Percentiles rank a stretch among this genome's conserved stretches.
phyloP scores from a whole-genome alignment of 2,888 invertebrate genomes.

The Melinaea menophilus region DNA sequence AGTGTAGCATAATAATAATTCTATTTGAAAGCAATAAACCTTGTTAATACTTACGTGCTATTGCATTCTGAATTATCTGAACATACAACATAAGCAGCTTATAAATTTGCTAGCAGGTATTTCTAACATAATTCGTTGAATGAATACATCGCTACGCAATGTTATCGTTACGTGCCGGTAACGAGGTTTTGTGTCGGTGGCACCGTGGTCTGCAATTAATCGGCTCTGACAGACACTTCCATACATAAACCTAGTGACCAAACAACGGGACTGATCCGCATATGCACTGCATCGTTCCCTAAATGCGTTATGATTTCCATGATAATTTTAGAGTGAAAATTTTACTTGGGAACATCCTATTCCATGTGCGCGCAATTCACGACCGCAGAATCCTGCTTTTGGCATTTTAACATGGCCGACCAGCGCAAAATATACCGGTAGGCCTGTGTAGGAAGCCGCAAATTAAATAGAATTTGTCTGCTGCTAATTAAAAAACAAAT shows the following conservation, averaged over 20 bases:
- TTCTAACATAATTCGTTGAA: constrained; percentile 27
- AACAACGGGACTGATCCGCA: constrained; percentile 44
- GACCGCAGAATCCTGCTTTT: constrained; percentile 64
- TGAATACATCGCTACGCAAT: constrained; percentile 33
- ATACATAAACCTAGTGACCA: constrained; percentile 46
- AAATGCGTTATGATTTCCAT: constrained; percentile 52
- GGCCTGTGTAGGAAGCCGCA: constrained; percentile 53
- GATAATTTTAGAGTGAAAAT: constrained; percentile 49
- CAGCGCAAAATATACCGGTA: constrained; percentile 50
- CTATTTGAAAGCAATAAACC: no score
- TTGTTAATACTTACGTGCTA: neutral
- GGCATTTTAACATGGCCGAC: constrained; percentile 59
- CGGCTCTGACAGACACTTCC: constrained; percentile 44
- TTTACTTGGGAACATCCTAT: constrained; percentile 44
- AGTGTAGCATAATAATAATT: no score
- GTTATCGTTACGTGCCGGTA: constrained; percentile 33
- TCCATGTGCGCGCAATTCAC: constrained; percentile 43
- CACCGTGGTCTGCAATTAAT: constrained; percentile 58
- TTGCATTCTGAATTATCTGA: constrained; percentile 3
- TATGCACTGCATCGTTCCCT: constrained; percentile 39
- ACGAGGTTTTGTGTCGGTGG: constrained; percentile 48
- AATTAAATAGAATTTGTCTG: constrained; percentile 66
- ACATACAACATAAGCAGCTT: constrained; percentile 16
- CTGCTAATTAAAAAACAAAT: constrained; percentile 63
- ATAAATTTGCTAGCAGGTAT: constrained; percentile 13